Evolutionary conservation across 1,140 invertebrate genomes (phyloP).

Genomic region (Lasaia peninsularis): DNA sequence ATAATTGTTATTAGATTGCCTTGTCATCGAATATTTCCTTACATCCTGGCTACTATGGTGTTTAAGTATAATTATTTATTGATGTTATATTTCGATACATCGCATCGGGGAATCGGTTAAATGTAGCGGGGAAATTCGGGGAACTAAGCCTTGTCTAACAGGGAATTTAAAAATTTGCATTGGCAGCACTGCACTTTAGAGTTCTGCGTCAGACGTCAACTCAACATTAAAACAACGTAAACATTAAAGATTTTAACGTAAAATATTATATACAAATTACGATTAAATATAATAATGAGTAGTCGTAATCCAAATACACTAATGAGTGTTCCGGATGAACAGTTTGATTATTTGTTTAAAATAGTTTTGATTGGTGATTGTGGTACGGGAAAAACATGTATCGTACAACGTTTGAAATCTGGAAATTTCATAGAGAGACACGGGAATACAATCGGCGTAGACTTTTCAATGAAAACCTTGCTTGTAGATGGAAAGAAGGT

Average conservation of each 20-base stretch:
- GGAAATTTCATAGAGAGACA: constrained; percentile 95
- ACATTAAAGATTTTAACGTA: constrained; percentile 36
- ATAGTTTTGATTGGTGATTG: constrained; percentile 91
- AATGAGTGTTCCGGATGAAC: constrained; percentile 81
- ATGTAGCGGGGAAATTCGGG: too few species aligned
- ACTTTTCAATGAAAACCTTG: constrained; percentile 98
- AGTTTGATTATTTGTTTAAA: constrained; percentile 90
- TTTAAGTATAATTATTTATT: too few species aligned
- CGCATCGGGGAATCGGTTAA: too few species aligned
- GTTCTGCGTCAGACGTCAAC: too few species aligned
- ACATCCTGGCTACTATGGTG: too few species aligned
- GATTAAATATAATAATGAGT: constrained; percentile 46
- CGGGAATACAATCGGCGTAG: constrained; percentile 96
- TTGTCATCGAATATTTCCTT: too few species aligned
- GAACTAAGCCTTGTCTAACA: too few species aligned
- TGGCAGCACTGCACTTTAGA: too few species aligned
- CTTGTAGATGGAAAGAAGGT: constrained; percentile 94
- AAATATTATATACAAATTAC: constrained; percentile 38
- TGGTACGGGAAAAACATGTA: constrained; percentile 90
- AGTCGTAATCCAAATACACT: constrained; percentile 78
- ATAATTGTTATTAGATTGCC: too few species aligned
- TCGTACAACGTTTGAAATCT: constrained; percentile 94
- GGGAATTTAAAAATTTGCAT: too few species aligned
- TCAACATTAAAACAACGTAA: constrained; percentile 40
- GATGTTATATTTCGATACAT: too few species aligned